A percentile compares a stretch with the other conserved stretches of the same genome.
These are phyloP conservation scores for Deroplatys truncata DNA, from an alignment of 2,888 invertebrate species.

Conservation along the genomic window DNA sequence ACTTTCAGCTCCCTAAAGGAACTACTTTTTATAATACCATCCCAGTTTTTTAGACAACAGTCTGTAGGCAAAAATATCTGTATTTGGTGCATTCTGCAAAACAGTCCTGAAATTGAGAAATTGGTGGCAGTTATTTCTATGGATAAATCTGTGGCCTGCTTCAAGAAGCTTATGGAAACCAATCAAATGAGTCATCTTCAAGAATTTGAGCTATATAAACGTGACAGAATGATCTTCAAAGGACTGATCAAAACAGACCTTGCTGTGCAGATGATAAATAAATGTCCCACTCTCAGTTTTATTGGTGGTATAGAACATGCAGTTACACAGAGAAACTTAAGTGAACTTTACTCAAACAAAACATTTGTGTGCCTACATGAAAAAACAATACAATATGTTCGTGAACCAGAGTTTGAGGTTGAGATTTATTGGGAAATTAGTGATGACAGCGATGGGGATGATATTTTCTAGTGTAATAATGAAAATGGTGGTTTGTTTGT, in stretches of 20 bases:
- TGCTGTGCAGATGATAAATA: not conserved
- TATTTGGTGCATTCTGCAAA: not conserved
- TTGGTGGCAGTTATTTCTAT: not conserved
- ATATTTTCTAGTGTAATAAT: too few species aligned
- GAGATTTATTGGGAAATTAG: too few species aligned
- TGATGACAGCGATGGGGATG: too few species aligned
- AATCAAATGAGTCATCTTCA: not conserved
- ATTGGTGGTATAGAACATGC: not conserved
- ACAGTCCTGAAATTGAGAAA: not conserved
- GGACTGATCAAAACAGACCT: not conserved
- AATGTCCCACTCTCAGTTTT: not conserved
- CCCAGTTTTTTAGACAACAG: not conserved
- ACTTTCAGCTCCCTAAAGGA: not conserved
- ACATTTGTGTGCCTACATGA: not conserved
- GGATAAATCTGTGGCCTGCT: not conserved
- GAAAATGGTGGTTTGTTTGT: too few species aligned
- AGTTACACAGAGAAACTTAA: not conserved
- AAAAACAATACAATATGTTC: too few species aligned
- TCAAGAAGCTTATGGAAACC: not conserved
- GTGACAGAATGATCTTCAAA: not conserved
- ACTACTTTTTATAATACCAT: not conserved
- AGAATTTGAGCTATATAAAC: not conserved
- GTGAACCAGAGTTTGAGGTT: too few species aligned
- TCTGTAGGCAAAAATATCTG: not conserved
- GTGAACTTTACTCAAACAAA: not conserved